phyloP scores from a whole-genome alignment of 2,113 vertebrate species.

The Lepus europaeus region DNA sequence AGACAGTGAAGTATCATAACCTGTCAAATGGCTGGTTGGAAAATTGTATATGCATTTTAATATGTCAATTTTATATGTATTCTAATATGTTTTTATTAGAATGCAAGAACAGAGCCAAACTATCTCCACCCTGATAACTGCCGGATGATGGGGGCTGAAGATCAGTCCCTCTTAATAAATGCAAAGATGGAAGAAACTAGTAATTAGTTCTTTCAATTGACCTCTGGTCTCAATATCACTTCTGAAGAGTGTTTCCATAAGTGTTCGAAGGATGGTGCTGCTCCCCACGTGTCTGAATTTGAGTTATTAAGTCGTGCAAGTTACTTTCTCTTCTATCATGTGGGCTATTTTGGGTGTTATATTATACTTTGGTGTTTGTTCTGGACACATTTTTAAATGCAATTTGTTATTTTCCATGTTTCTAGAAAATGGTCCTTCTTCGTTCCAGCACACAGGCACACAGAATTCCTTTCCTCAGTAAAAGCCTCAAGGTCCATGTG shows the following conservation, averaged over 20 bases:
- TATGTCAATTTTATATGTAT: constrained; percentile 83
- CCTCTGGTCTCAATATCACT: neutral
- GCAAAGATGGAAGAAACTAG: constrained; percentile 29
- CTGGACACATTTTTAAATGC: neutral
- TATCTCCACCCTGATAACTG: constrained; percentile 42
- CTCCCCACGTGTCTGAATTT: neutral
- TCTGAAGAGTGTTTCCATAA: constrained; percentile 30
- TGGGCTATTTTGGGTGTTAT: neutral
- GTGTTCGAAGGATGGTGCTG: neutral
- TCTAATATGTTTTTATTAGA: constrained; percentile 83
- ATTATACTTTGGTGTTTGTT: neutral
- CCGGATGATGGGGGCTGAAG: constrained; percentile 63
- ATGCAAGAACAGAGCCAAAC: constrained; percentile 74
- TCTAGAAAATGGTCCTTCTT: constrained; percentile 45
- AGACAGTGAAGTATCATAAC: constrained; percentile 81
- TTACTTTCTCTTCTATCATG: neutral
- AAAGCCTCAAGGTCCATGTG: constrained; percentile 76
- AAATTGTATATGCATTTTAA: neutral
- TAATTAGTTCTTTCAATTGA: constrained; percentile 57
- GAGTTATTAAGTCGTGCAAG: neutral
- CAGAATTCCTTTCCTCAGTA: constrained; percentile 61
- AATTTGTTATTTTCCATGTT: constrained; percentile 45
- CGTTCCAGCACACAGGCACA: constrained; percentile 5
- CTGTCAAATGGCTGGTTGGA: constrained; percentile 79
- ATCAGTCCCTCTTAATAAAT: constrained; percentile 37